A percentile compares a stretch with the other conserved stretches of the same genome.
These are phyloP conservation scores for Linnaemya vulpina DNA, from an alignment of 2,888 invertebrate species.

Conservation along the genomic window DNA sequence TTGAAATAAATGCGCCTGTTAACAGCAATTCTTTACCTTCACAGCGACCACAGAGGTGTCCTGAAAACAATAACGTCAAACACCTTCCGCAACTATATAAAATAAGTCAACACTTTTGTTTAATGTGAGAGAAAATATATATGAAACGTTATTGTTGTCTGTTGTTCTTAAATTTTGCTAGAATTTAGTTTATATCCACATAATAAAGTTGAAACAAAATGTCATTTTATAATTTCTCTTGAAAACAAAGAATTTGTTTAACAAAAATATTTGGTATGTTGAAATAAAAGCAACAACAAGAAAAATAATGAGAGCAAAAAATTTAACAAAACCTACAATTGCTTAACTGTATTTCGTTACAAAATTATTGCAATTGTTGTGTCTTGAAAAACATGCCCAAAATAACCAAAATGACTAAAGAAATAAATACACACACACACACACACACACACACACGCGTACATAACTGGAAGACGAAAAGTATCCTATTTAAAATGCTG, in stretches of 20 bases:
- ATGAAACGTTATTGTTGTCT: neutral
- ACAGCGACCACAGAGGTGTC: neutral
- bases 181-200: conserved; percentile 13
- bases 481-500: conserved; percentile 54
- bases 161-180: neutral
- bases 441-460: neutral
- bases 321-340: conserved; percentile 60
- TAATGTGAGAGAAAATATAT: neutral
- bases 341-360: conserved; percentile 68
- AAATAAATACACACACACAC: neutral
- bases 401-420: conserved; percentile 32
- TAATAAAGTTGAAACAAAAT: conserved; percentile 44
- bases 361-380: conserved; percentile 71
- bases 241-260: conserved; percentile 57
- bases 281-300: conserved; percentile 9
- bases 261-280: conserved; percentile 57
- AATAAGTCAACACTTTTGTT: conserved; percentile 24
- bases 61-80: neutral
- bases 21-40: neutral
- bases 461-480: conserved; percentile 15
- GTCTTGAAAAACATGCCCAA: conserved; percentile 66
- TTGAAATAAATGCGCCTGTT: neutral
- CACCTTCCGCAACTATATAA: conserved; percentile 26
- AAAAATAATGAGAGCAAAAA: conserved; percentile 43
- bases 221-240: conserved; percentile 52